Percentiles rank a stretch among this genome's conserved stretches.
phyloP scores from a whole-genome alignment of 2,113 vertebrate species.

The Gobius niger region DNA sequence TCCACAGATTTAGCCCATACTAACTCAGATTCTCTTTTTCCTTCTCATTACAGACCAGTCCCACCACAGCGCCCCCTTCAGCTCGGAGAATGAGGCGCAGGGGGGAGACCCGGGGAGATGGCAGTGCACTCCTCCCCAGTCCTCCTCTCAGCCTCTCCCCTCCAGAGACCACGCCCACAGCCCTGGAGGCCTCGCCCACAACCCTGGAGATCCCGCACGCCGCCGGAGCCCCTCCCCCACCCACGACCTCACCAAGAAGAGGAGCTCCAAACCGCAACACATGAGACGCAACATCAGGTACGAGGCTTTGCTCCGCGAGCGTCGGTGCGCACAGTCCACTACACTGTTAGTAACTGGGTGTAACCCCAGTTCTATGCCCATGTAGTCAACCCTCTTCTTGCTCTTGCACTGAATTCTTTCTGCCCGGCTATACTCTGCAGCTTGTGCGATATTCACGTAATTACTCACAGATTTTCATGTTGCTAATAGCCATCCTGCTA shows the following conservation, averaged over 20 bases:
- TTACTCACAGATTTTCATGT: background rate
- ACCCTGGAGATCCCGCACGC: conserved; percentile 76
- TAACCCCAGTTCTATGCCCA: background rate
- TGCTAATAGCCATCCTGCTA: background rate
- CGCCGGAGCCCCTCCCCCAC: conserved; percentile 82
- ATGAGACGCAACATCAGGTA: conserved; percentile 96
- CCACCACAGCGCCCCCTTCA: conserved; percentile 82
- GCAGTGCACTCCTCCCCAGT: conserved; percentile 88
- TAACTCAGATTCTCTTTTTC: background rate
- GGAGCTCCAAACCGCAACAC: conserved; percentile 87
- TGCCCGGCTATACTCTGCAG: too few species aligned
- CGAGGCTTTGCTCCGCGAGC: background rate
- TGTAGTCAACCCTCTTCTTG: too few species aligned
- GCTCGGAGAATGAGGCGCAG: conserved; percentile 82
- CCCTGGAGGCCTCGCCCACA: conserved; percentile 77
- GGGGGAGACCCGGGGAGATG: conserved; percentile 80
- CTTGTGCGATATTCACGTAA: too few species aligned
- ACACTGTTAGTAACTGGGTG: background rate
- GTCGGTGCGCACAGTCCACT: too few species aligned
- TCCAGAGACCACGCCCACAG: conserved; percentile 52
- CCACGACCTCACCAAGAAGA: conserved; percentile 83
- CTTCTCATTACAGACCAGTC: conserved; percentile 81
- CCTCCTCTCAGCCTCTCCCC: conserved; percentile 80
- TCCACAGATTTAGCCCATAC: background rate
- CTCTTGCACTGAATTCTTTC: too few species aligned